Evolutionary conservation across 2,888 invertebrate genomes (phyloP), one percentile per base, ranked within the genome.

Genomic region (Hyalella azteca): DNA sequence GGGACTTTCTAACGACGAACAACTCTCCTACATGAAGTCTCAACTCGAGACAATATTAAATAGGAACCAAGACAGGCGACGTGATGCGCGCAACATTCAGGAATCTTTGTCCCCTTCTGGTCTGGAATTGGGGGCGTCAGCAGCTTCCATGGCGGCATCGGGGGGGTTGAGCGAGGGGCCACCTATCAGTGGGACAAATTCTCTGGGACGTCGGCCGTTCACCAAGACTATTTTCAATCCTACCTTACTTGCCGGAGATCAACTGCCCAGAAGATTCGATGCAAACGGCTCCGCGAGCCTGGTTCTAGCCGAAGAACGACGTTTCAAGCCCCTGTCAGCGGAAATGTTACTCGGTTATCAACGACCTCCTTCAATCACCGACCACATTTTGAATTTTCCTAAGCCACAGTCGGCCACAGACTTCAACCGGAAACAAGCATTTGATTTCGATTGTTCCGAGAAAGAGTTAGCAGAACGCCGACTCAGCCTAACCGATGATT

Each of bases 41-140:
- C 73, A 73, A 73, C 26, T 73, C 22, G 73, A 73, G 26, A 73
- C 40, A 19, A 73, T 73, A n/a, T 36, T 73, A n/a, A 45, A 73
- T 13, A 40, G 73, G 41, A 45, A 45, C 26, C 9, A 26, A 11
- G 73, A 73, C 22, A 39, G 60, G 7, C 22, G 60, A 5, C 36
- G 36, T 15, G 60, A 60, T 7, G 7, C 36, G 3, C 60, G 60
- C 22, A 73, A 45, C 41, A 73, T 73, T 73, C 73, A 73, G 36
- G 73, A 73, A 29, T 73, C 73, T 2, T 26, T 73, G 39, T 73
- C 73, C 3, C 73, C 73, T 41, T 73, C 73, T 26, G 73, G 73
- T 3, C 41, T 73, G 15, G 73, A 73, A n/a, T 41, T 73, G 39
- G 73, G 73, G 3, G 73, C 73, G 3, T 73, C 73, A 3, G 73